These are phyloP conservation scores for Tamandua tetradactyla DNA, from an alignment of 2,797 vertebrate genomes.

Conservation along the genomic window DNA sequence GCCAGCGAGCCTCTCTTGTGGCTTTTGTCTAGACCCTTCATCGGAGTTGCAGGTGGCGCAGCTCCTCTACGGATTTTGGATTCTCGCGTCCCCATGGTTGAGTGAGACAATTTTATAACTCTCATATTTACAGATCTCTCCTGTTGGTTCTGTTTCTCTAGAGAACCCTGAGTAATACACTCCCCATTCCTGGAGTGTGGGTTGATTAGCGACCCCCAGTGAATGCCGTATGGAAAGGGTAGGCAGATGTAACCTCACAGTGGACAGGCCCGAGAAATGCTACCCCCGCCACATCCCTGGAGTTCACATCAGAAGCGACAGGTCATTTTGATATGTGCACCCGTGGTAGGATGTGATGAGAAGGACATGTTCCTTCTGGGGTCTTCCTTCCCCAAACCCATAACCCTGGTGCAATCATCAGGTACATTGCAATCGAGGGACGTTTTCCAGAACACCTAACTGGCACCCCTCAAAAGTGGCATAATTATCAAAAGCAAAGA, in stretches of 20 bases:
- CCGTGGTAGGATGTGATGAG: rapidly evolving
- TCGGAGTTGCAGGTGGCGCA: too few relatives aligned
- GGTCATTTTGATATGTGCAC: rapidly evolving
- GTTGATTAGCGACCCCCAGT: neutral
- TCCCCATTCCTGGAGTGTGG: neutral
- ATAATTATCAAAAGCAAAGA: rapidly evolving
- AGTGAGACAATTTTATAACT: too few relatives aligned
- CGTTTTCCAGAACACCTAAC: neutral
- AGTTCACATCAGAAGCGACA: neutral
- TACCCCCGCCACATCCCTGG: too few relatives aligned
- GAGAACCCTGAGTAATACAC: too few relatives aligned
- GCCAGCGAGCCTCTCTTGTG: too few relatives aligned
- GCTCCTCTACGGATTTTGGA: too few relatives aligned
- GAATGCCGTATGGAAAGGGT: too few relatives aligned
- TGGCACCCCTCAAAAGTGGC: neutral
- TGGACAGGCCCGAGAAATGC: neutral
- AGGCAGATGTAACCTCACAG: rapidly evolving
- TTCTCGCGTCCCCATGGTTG: too few relatives aligned
- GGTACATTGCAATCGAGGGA: rapidly evolving
- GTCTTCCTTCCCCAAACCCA: neutral
- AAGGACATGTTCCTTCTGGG: neutral
- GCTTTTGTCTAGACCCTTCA: too few relatives aligned
- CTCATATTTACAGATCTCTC: too few relatives aligned
- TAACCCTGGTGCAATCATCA: neutral
- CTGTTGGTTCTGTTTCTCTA: too few relatives aligned